Conservation (phyloP, 2,797 vertebrate species). For the Cyprinodon diabolis region DNA sequence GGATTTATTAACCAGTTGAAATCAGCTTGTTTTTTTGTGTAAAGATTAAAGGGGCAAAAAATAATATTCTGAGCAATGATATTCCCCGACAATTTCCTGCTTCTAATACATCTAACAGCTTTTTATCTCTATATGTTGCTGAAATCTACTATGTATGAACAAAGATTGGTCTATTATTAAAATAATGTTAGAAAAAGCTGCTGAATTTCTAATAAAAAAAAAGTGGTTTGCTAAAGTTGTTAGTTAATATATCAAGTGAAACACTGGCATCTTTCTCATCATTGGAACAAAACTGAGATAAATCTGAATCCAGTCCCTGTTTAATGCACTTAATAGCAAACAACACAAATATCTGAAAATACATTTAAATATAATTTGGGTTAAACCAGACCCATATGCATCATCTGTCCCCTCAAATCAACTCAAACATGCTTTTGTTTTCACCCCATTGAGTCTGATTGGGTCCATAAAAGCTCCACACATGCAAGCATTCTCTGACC, state of each 20-base stretch:
- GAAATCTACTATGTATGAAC: neutral
- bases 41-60: neutral
- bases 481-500: constrained; percentile 13
- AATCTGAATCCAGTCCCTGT: neutral
- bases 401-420: constrained; percentile 4
- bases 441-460: neutral
- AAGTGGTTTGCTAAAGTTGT: neutral
- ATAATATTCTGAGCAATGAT: neutral
- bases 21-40: neutral
- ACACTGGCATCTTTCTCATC: neutral
- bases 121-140: neutral
- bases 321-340: neutral
- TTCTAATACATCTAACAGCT: neutral
- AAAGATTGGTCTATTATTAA: neutral
- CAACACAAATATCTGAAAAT: neutral
- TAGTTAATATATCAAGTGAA: neutral
- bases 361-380: neutral
- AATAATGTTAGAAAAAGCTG: neutral
- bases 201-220: neutral
- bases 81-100: neutral
- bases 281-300: neutral
- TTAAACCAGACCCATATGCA: neutral
- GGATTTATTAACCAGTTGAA: neutral
- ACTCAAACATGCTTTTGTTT: constrained; percentile 11
- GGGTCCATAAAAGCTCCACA: constrained; percentile 2